Evolutionary conservation across 2,113 vertebrate genomes (phyloP).

Genomic region (Phasianus colchicus): DNA sequence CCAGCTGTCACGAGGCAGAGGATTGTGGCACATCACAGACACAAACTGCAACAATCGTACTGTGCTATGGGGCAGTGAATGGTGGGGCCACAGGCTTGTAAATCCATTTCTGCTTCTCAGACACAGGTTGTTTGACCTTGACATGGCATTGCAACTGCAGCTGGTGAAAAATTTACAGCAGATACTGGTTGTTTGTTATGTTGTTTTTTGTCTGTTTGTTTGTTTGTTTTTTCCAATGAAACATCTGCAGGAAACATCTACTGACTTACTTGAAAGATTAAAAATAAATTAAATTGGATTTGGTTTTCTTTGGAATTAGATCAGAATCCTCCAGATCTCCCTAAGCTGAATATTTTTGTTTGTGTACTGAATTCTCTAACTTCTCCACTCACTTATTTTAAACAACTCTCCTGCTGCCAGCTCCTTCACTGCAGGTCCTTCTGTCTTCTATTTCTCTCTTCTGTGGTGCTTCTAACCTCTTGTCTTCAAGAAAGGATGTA

Average conservation of each 20-base stretch:
- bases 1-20: neutral
- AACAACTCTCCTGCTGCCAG: neutral
- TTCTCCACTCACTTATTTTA: neutral
- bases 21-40: neutral
- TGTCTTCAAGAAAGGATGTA: neutral
- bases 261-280: neutral
- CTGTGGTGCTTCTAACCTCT: neutral
- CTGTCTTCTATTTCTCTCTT: neutral
- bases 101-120: neutral
- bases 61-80: neutral
- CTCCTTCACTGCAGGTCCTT: neutral
- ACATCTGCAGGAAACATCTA: neutral
- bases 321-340: neutral
- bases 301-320: neutral
- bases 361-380: neutral
- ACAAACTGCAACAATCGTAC: neutral
- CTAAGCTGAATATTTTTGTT: neutral
- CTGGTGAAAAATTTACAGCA: slow-evolving; percentile 14
- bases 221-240: neutral
- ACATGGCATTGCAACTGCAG: neutral
- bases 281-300: neutral
- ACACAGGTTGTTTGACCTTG: neutral
- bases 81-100: rapidly evolving
- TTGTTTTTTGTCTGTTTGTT: neutral
- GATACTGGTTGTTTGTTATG: too few relatives aligned